phyloP scores from a whole-genome alignment of 2,888 invertebrate genomes.

The Zaprionus obscuricornis region DNA sequence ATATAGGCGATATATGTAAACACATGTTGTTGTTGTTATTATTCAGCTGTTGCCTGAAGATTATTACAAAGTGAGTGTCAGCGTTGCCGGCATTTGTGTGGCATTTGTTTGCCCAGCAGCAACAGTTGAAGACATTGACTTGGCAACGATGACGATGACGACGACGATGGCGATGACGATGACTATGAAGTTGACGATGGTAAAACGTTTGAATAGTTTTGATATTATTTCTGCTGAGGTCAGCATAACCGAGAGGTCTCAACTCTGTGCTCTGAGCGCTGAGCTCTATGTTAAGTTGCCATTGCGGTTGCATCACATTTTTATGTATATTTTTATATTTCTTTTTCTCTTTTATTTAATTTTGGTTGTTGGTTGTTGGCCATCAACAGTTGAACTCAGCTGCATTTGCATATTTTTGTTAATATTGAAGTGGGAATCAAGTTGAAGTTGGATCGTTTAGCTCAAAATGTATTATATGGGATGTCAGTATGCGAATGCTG shows the following conservation, averaged over 20 bases:
- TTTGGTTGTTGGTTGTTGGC: constrained; percentile 27
- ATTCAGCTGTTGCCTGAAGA: constrained; percentile 60
- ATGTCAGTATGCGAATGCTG: too few relatives aligned
- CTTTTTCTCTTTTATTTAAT: constrained; percentile 19
- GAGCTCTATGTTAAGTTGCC: not conserved
- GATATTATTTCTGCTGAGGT: constrained; percentile 65
- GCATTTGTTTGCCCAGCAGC: constrained; percentile 48
- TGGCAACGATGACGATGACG: not conserved
- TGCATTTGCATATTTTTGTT: constrained; percentile 43
- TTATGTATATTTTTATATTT: not conserved
- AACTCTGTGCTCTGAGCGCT: constrained; percentile 16
- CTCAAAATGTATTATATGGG: too few relatives aligned
- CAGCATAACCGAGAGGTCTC: too few relatives aligned
- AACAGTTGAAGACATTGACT: constrained; percentile 42
- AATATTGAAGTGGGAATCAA: constrained; percentile 26
- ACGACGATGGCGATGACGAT: not conserved
- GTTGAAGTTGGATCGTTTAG: not conserved
- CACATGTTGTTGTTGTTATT: constrained; percentile 16
- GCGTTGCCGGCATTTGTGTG: constrained; percentile 43
- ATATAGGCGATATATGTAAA: constrained; percentile 17
- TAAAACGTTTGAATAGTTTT: constrained; percentile 23
- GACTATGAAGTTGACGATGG: too few relatives aligned
- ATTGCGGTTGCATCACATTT: constrained; percentile 55
- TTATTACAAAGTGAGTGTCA: constrained; percentile 63
- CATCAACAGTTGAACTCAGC: constrained; percentile 30